phyloP scores from a whole-genome alignment of 2,888 invertebrate species.

The Drosophila quinaria region DNA sequence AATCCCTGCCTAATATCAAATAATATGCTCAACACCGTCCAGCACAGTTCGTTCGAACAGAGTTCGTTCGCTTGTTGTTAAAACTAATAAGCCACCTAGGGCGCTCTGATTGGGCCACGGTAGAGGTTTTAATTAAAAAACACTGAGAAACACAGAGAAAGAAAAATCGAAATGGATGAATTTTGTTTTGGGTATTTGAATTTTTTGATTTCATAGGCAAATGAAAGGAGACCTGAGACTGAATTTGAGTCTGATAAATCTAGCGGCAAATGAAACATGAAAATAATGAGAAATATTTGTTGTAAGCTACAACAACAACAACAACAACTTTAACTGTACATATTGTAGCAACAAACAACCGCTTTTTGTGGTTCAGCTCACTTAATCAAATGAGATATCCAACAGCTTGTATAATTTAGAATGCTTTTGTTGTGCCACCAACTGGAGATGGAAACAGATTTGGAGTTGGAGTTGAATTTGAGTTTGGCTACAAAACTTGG shows the following conservation, averaged over 20 bases:
- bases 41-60: constrained; percentile 2
- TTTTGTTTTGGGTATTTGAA: not conserved
- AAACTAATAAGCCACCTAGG: constrained; percentile 83
- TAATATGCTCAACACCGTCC: constrained; percentile 76
- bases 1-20: constrained; percentile 55
- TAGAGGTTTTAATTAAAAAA: constrained; percentile 83
- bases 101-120: constrained; percentile 84
- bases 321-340: constrained; percentile 61
- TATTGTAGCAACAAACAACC: constrained; percentile 12
- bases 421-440: constrained; percentile 68
- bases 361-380: constrained; percentile 59
- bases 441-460: constrained; percentile 30
- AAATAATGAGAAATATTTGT: constrained; percentile 78
- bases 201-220: constrained; percentile 50
- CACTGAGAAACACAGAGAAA: constrained; percentile 32
- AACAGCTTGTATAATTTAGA: constrained; percentile 80
- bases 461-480: constrained; percentile 21
- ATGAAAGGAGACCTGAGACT: constrained; percentile 70
- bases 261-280: constrained; percentile 78
- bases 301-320: constrained; percentile 6
- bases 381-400: constrained; percentile 84
- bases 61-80: constrained; percentile 70
- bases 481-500: not conserved
- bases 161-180: constrained; percentile 47
- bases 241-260: constrained; percentile 71